Base-by-base conservation (phyloP, 1,140 invertebrate species). In the Camponotus pennsylvanicus region DNA sequence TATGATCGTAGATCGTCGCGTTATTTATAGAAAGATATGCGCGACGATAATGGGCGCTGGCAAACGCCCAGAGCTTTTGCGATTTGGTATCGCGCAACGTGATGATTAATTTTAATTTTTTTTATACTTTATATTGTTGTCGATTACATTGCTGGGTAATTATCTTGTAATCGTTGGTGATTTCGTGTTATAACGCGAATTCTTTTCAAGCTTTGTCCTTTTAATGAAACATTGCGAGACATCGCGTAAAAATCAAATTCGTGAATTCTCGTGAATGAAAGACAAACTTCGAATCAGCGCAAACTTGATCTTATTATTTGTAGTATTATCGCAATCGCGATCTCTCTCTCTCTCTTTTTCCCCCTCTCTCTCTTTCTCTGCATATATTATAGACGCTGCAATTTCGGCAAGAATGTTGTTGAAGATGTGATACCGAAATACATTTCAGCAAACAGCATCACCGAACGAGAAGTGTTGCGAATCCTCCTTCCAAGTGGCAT, bases 21-120 rank as follows among this genome's bases (percentile, higher is more conserved):
- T 89, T 89, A 89, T 89, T 89, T 89, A 89, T 89, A 89, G 88
- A 89, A 89, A 71, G 87, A 86, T 89, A 89, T 89, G 88, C 85
- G 76, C 76, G 86, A 85, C 88, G 88, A 89, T 89, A 89, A 89
- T 73, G 88, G 57, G 32, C n/a, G 40, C 84, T 89, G 88, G 88
- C 88, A 42, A 21, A 13, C 57, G 4, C 71, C 88, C 88, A 89
- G 27, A 37, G 49, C 64, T 66, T 86, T 49, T 89, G 79, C 88
- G 86, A 89, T 80, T 89, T 86, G 75, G 42, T 82, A 77, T 86
- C 85, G 78, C 88, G 75, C 79, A 37, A 32, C 45, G 52, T 49
- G 32, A 66, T 57, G 75, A 86, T 89, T 89, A 89, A 89, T 89
- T 79, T 57, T 52, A 67, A 69, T 86, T 89, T 86, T 52, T 49